A percentile compares a stretch with the other conserved stretches of the same genome.
These are phyloP conservation scores for Tenthredo amoena DNA, from an alignment of 2,888 invertebrate species.

Conservation along the genomic window DNA sequence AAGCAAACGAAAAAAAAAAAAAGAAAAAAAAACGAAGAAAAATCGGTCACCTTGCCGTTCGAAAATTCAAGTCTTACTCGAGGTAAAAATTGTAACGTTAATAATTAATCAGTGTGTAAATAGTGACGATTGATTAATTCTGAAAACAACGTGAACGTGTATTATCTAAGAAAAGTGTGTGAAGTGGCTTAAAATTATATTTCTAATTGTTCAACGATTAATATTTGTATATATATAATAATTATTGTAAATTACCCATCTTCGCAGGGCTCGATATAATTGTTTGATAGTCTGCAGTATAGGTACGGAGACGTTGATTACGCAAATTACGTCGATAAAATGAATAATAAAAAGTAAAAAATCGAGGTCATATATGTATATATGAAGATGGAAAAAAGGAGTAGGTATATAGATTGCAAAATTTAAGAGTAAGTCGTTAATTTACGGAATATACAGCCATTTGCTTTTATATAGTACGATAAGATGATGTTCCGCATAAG, in stretches of 20 bases:
- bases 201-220: background rate
- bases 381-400: background rate
- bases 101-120: background rate
- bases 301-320: background rate
- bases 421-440: slow-evolving; percentile 16
- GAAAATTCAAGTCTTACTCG: background rate
- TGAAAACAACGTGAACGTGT: background rate
- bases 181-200: background rate
- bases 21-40: background rate
- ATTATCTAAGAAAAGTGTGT: background rate
- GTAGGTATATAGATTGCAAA: background rate
- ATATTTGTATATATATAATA: too few species aligned
- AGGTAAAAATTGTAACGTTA: background rate
- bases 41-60: background rate
- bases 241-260: too few species aligned
- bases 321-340: background rate
- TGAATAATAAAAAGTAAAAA: background rate
- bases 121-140: background rate
- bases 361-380: background rate
- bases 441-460: background rate
- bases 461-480: background rate
- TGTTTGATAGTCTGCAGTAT: background rate
- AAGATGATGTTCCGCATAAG: background rate
- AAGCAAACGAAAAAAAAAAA: background rate
- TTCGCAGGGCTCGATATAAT: too few species aligned